These are phyloP conservation scores for Potamilus streckersoni DNA, from an alignment of 1,140 invertebrate species.

Conservation along the genomic window DNA sequence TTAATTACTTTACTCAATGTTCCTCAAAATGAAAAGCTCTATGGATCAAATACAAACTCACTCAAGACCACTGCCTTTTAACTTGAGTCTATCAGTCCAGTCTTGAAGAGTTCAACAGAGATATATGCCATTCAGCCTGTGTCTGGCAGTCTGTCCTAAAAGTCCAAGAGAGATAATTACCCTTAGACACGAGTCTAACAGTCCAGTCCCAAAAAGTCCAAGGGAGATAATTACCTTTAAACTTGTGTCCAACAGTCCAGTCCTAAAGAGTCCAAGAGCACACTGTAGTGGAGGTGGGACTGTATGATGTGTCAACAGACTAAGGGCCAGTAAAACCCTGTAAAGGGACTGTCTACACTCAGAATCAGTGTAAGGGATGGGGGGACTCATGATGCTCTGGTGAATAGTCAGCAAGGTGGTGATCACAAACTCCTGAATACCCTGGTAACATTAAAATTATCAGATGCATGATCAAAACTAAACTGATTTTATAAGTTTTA, in stretches of 20 bases:
- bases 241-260: conserved; percentile 15
- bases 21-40: no score
- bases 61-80: no score
- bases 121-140: no score
- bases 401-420: conserved; percentile 16
- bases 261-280: conserved; percentile 10
- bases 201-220: no score
- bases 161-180: no score
- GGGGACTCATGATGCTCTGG: conserved; percentile 4
- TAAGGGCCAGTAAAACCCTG: conserved; percentile 8
- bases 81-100: no score
- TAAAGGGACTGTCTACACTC: conserved; percentile 15
- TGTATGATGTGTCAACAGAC: not conserved
- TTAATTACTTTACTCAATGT: no score
- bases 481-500: not conserved
- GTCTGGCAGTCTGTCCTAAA: no score
- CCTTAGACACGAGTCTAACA: no score
- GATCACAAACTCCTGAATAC: conserved; percentile 13
- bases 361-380: conserved; percentile 6
- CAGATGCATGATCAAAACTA: not conserved
- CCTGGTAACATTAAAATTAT: conserved; percentile 4
- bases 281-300: conserved; percentile 11
- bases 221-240: conserved; percentile 11
- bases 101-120: no score
- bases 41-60: no score